These are phyloP conservation scores for Drosophila pectinifera DNA, from an alignment of 1,140 invertebrate genomes.

Conservation along the genomic window DNA sequence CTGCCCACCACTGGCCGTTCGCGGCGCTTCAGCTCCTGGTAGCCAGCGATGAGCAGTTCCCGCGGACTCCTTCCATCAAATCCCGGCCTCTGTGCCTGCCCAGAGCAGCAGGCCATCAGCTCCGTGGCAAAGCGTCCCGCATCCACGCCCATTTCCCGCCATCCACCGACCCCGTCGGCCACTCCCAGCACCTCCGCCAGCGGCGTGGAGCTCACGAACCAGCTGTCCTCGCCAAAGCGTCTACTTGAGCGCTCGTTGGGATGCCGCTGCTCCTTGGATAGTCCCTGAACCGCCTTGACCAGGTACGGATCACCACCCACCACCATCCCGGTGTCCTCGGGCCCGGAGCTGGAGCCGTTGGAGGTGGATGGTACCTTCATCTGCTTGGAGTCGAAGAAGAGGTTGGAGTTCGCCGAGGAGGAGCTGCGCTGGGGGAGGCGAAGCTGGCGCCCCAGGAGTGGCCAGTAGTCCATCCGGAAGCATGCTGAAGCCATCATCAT, in stretches of 20 bases:
- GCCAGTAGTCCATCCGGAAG: not conserved
- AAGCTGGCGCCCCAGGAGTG: not conserved
- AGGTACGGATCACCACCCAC: conserved; percentile 36
- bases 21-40: conserved; percentile 11
- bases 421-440: not conserved
- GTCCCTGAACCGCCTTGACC: conserved; percentile 56
- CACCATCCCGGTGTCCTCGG: not conserved
- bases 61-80: conserved; percentile 48
- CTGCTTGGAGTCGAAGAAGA: not conserved
- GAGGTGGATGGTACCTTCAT: too few species aligned
- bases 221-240: conserved; percentile 67
- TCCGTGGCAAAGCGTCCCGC: conserved; percentile 58
- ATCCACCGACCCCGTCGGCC: conserved; percentile 66
- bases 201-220: conserved; percentile 54
- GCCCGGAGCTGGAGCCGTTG: too few species aligned
- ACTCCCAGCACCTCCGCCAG: conserved; percentile 60
- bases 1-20: conserved; percentile 28
- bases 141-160: conserved; percentile 58
- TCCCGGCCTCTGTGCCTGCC: not conserved
- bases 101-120: conserved; percentile 51
- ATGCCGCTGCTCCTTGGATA: conserved; percentile 17
- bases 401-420: too few species aligned
- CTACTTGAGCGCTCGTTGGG: not conserved
- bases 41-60: conserved; percentile 49
- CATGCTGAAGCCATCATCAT: not conserved